A percentile compares a stretch with the other conserved stretches of the same genome.
phyloP scores from a whole-genome alignment of 2,797 vertebrate species.

The Chaenodraco wilsoni region DNA sequence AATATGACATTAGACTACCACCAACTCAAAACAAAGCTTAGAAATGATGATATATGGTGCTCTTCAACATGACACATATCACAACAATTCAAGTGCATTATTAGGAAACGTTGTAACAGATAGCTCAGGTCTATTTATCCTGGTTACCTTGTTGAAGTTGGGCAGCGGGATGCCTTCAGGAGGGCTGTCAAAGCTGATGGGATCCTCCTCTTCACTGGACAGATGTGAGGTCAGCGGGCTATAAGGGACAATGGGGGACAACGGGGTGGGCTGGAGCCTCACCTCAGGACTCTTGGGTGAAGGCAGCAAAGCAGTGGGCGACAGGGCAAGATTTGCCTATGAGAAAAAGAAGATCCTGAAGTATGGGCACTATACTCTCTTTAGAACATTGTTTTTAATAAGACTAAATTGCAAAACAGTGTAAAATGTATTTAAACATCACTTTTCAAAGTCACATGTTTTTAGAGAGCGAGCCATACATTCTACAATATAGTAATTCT shows the following conservation, averaged over 20 bases:
- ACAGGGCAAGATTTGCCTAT: slow-evolving; percentile 84
- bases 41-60: neutral
- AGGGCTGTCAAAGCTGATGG: slow-evolving; percentile 76
- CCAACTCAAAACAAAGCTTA: neutral
- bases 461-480: neutral
- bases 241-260: slow-evolving; percentile 56
- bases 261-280: slow-evolving; percentile 67
- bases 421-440: neutral
- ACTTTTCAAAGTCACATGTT: neutral
- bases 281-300: slow-evolving; percentile 78
- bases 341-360: slow-evolving; percentile 35
- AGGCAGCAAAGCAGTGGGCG: slow-evolving; percentile 77
- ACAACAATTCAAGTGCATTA: neutral
- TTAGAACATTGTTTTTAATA: neutral
- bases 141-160: slow-evolving; percentile 83
- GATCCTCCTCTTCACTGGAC: slow-evolving; percentile 78
- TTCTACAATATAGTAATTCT: neutral
- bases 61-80: neutral
- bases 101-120: neutral
- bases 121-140: neutral
- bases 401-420: neutral
- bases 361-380: slow-evolving; percentile 19
- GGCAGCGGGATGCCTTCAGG: slow-evolving; percentile 75
- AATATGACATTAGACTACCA: neutral
- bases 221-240: slow-evolving; percentile 44